These are phyloP conservation scores for Sebastes melanostomus DNA, from an alignment of 2,797 vertebrate species.

Conservation along the genomic window DNA sequence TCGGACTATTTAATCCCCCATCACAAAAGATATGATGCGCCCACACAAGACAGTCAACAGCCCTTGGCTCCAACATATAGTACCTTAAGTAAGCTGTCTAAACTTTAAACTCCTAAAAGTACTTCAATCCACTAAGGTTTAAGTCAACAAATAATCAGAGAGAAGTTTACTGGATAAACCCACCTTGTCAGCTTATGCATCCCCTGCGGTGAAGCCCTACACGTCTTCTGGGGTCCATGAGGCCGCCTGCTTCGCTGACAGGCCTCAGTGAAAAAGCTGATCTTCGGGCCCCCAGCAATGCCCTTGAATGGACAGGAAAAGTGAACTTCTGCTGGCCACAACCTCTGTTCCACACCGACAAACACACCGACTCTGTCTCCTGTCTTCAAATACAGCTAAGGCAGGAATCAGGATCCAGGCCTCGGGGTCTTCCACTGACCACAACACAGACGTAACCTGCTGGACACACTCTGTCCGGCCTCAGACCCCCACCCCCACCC, in stretches of 20 bases:
- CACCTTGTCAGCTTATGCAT: constrained; percentile 76
- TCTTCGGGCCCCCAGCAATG: constrained; percentile 59
- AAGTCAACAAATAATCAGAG: background rate
- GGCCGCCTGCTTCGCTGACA: constrained; percentile 39
- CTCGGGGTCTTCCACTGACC: constrained; percentile 58
- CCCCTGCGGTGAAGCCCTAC: constrained; percentile 48
- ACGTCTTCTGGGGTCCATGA: constrained; percentile 62
- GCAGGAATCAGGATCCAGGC: constrained; percentile 45
- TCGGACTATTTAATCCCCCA: background rate
- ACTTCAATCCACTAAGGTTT: background rate
- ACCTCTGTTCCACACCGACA: constrained; percentile 44
- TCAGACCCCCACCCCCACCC: background rate
- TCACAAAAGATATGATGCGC: background rate
- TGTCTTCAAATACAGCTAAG: constrained; percentile 28
- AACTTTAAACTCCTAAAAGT: background rate
- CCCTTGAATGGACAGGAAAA: constrained; percentile 81
- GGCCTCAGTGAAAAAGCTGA: constrained; percentile 52
- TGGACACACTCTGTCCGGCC: constrained; percentile 59
- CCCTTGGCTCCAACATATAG: background rate
- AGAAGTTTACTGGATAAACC: constrained; percentile 38
- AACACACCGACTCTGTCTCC: constrained; percentile 31
- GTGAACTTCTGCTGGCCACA: constrained; percentile 31
- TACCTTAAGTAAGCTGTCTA: background rate
- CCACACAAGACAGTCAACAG: background rate
- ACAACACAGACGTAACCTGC: constrained; percentile 54